Evolutionary conservation across 1,140 invertebrate genomes (phyloP).

Genomic region (Rhyzopertha dominica): DNA sequence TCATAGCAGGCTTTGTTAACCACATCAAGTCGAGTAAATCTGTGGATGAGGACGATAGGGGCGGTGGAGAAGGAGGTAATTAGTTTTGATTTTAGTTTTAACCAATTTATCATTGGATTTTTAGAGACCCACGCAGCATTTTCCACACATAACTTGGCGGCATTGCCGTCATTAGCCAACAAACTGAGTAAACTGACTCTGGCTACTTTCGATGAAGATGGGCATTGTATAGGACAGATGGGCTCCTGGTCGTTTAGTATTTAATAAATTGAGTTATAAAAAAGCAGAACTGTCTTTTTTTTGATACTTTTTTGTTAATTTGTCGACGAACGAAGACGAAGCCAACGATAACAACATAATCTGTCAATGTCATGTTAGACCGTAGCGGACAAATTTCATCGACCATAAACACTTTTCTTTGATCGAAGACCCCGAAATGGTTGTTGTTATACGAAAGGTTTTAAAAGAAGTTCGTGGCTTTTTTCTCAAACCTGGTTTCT

Average conservation of each 20-base stretch:
- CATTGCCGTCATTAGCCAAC: conserved; percentile 60
- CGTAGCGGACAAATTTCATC: too few relatives aligned
- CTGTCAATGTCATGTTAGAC: too few relatives aligned
- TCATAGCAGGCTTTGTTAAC: conserved; percentile 81
- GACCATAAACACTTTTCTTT: too few relatives aligned
- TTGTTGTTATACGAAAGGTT: too few relatives aligned
- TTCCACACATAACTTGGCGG: conserved; percentile 36
- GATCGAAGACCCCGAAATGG: too few relatives aligned
- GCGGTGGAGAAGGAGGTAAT: not conserved
- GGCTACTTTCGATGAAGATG: conserved; percentile 84
- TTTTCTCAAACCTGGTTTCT: too few relatives aligned
- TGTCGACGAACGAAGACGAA: too few relatives aligned
- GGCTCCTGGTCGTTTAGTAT: conserved; percentile 68
- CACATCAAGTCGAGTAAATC: conserved; percentile 55
- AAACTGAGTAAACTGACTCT: conserved; percentile 80
- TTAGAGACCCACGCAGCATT: conserved; percentile 49
- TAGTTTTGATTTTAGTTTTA: not conserved
- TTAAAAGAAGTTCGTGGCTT: too few relatives aligned
- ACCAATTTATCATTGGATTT: conserved; percentile 22
- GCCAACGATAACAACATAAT: too few relatives aligned
- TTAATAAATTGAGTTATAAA: conserved; percentile 44
- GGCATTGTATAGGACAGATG: conserved; percentile 69
- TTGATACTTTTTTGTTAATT: too few relatives aligned
- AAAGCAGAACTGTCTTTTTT: too few relatives aligned
- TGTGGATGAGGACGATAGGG: conserved; percentile 40